Percentiles rank a stretch among this genome's conserved stretches.
Conservation (phyloP, 1,140 invertebrate genomes). For the Potamilus streckersoni region DNA sequence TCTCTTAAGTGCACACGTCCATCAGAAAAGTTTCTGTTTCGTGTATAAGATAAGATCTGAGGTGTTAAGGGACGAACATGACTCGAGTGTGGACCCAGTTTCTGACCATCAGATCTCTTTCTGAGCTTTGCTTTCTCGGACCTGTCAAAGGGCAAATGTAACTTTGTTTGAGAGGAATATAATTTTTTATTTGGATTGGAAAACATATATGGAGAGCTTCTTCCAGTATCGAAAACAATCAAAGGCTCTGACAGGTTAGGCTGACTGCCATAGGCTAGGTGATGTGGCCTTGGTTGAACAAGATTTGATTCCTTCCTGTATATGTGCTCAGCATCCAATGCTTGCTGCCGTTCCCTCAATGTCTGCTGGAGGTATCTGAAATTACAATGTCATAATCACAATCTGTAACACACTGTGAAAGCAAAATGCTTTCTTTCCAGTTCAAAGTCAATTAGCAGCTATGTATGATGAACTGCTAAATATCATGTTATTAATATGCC, state of each 20-base stretch:
- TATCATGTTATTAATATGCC: too few species aligned
- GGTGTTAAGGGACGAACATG: constrained; percentile 28
- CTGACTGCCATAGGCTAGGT: constrained; percentile 23
- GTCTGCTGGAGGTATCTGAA: constrained; percentile 24
- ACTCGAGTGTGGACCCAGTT: constrained; percentile 10
- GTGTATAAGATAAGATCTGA: constrained; percentile 15
- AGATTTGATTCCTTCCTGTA: neutral
- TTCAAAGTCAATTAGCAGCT: too few species aligned
- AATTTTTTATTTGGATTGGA: constrained; percentile 20
- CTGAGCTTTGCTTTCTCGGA: constrained; percentile 19
- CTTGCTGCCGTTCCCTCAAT: constrained; percentile 22
- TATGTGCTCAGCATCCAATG: neutral
- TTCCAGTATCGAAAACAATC: constrained; percentile 8
- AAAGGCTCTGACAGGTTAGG: constrained; percentile 19
- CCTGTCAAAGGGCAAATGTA: constrained; percentile 23
- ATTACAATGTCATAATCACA: neutral
- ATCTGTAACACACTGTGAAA: too few species aligned
- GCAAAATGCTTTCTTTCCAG: too few species aligned
- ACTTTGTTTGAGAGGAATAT: constrained; percentile 26
- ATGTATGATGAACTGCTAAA: too few species aligned
- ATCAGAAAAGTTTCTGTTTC: too few species aligned
- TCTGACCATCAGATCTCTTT: constrained; percentile 10
- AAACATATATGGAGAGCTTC: constrained; percentile 21
- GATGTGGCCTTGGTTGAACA: constrained; percentile 8
- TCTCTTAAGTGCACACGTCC: constrained; percentile 10